A percentile compares a stretch with the other conserved stretches of the same genome.
Evolutionary conservation across 1,140 invertebrate species (phyloP).

Genomic region (Saccostrea glomerata): DNA sequence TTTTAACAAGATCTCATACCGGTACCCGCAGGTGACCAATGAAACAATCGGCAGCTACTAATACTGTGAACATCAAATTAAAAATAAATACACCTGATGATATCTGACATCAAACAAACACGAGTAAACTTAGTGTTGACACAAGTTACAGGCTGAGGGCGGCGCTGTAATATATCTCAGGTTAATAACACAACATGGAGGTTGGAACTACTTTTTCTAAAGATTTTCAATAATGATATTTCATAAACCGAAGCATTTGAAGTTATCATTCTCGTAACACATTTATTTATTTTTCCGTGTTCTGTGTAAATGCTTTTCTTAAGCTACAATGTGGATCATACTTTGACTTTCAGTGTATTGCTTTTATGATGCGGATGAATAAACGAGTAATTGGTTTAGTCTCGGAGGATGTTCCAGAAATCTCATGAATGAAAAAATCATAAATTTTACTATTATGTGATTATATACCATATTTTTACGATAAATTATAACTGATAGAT

Average conservation of each 20-base stretch:
- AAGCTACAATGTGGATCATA: not conserved
- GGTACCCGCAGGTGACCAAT: conserved; percentile 21
- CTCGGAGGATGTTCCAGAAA: not conserved
- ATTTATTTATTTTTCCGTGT: too few species aligned
- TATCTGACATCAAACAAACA: conserved; percentile 36
- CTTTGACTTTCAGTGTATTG: not conserved
- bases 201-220: conserved; percentile 10
- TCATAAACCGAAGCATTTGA: not conserved
- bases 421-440: not conserved
- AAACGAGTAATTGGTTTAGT: not conserved
- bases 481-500: not conserved
- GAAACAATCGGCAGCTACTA: not conserved
- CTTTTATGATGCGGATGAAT: not conserved
- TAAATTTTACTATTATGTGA: not conserved
- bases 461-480: not conserved
- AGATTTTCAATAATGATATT: not conserved
- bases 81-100: conserved; percentile 25
- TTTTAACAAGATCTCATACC: conserved; percentile 37
- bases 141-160: conserved; percentile 34
- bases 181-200: conserved; percentile 36
- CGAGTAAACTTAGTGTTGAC: conserved; percentile 30
- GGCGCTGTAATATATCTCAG: conserved; percentile 31
- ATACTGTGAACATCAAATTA: conserved; percentile 32
- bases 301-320: not conserved
- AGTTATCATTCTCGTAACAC: not conserved